Evolutionary conservation across 1,140 invertebrate genomes (phyloP).

Genomic region (Brachionus rubens): DNA sequence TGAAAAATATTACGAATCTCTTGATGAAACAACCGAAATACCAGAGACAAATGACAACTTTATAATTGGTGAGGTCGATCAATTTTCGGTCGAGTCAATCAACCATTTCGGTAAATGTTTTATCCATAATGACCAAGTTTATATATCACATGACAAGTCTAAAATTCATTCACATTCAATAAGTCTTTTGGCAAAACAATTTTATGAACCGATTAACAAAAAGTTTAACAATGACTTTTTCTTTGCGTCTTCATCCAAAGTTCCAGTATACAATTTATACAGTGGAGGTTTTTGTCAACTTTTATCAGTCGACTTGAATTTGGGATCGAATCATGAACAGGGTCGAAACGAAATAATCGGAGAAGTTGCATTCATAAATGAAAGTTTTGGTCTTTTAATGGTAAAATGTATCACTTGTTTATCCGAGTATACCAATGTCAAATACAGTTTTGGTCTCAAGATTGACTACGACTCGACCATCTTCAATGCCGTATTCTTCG

Average conservation of each 20-base stretch:
- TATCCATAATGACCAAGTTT: background rate
- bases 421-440: background rate
- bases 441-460: background rate
- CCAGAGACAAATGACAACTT: background rate
- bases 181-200: background rate
- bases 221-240: slow-evolving; percentile 23
- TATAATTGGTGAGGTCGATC: background rate
- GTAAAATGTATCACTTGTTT: background rate
- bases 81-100: slow-evolving; percentile 3
- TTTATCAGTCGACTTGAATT: background rate
- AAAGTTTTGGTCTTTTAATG: background rate
- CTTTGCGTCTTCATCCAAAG: slow-evolving; percentile 8
- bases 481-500: slow-evolving; percentile 7
- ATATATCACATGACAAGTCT: background rate
- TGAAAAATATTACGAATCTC: background rate
- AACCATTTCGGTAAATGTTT: slow-evolving; percentile 3
- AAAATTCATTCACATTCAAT: slow-evolving; percentile 13
- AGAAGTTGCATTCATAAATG: background rate
- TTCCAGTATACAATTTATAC: background rate
- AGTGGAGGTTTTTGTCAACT: slow-evolving; percentile 2
- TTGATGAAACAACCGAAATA: background rate
- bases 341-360: slow-evolving; percentile 11
- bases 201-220: slow-evolving; percentile 15
- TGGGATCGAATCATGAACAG: background rate
- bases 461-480: background rate